Evolutionary conservation across 2,888 invertebrate species (phyloP), one percentile per base, ranked within the genome.

Genomic region (Calliopum simillimum): DNA sequence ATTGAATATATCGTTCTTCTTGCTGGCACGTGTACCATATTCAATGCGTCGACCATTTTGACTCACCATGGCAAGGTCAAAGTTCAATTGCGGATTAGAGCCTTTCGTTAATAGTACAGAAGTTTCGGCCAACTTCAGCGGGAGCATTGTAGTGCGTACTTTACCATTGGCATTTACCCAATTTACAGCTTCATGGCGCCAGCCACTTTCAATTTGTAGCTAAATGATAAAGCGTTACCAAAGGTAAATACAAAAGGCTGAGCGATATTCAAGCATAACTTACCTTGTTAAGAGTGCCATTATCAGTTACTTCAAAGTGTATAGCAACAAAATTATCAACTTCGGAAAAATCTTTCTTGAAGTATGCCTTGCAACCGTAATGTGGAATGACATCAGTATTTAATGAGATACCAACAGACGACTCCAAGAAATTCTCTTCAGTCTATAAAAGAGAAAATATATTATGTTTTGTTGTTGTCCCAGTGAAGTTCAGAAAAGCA

Each of bases 291-390:
- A 87, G 81, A 12, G 87, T 88, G 3, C 87, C 86, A 14, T 90
- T 88, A 73, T 91, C 89, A 3, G 87, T 86, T 21, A 91, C 87
- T 63, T 89, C 89, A 56, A 93, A 88, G 13, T 89, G 89, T 3
- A 92, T 88, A 41, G 90, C 90, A 0, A 94, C 79, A 2, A 87
- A 85, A 74, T 91, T 93, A 76, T 92, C 92, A 0, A 87, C 84
- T 1, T 89, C 89, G 0, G 91, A 90, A 73, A 92, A 91, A 78
- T 93, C 91, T 76, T 92, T 93, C 76, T 90, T 92, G 56, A 91
- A 89, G 75, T 89, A 88, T 77, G 92, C 87, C 76, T 89, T 89
- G 23, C 91, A 90, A 74, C 88, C 89, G 68, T 93, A 93, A 65
- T 93, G 87, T 3, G 88, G 88, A 21, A 93, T 85, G 64, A 89